These are phyloP conservation scores for Icerya purchasi DNA, from an alignment of 2,888 invertebrate genomes.

Conservation along the genomic window DNA sequence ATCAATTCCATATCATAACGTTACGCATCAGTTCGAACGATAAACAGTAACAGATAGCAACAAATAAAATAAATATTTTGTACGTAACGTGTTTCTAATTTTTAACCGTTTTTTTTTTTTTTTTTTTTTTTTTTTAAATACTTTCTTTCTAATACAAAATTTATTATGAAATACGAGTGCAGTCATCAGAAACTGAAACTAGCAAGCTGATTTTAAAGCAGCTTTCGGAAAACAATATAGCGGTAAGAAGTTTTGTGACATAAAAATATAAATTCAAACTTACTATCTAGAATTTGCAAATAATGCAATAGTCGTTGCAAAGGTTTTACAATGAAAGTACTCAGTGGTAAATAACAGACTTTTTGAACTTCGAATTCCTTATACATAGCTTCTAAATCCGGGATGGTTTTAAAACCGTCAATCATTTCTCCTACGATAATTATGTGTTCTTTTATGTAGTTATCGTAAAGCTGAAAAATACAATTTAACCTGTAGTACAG, in stretches of 20 bases:
- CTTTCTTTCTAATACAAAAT: neutral
- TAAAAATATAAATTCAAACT: slow-evolving; percentile 25
- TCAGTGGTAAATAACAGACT: slow-evolving; percentile 66
- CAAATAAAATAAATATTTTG: neutral
- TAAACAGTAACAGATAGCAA: too few species aligned
- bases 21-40: too few species aligned
- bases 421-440: slow-evolving; percentile 60
- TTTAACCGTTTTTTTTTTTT: neutral
- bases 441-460: slow-evolving; percentile 49
- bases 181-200: neutral
- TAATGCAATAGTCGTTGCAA: slow-evolving; percentile 71
- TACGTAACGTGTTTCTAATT: neutral
- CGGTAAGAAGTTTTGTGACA: too few species aligned
- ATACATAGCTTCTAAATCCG: slow-evolving; percentile 44
- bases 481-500: neutral
- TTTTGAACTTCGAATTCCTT: slow-evolving; percentile 62
- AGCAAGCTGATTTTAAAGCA: neutral
- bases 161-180: neutral
- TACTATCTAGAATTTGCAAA: slow-evolving; percentile 41
- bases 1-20: too few species aligned
- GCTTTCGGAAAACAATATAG: too few species aligned
- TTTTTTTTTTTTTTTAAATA: neutral
- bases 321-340: slow-evolving; percentile 59
- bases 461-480: slow-evolving; percentile 36
- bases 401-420: slow-evolving; percentile 46